phyloP scores from a whole-genome alignment of 2,113 vertebrate species.

The Gymnogyps californianus region DNA sequence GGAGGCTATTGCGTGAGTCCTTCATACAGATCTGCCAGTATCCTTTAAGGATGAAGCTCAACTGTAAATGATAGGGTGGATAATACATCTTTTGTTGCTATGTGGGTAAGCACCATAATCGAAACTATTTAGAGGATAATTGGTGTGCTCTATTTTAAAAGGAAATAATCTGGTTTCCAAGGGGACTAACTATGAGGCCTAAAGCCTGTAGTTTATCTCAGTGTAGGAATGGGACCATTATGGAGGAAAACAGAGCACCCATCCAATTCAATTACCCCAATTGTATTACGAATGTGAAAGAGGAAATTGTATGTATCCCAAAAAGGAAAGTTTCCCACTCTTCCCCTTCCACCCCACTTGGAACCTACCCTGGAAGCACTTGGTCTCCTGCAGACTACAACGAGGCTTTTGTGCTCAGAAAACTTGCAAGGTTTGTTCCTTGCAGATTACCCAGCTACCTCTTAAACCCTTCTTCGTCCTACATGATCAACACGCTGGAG shows the following conservation, averaged over 20 bases:
- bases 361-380: conserved; percentile 33
- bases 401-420: conserved; percentile 7
- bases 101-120: conserved; percentile 24
- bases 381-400: conserved; percentile 23
- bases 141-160: conserved; percentile 47
- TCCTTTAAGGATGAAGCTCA: not conserved
- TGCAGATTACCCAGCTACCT: not conserved
- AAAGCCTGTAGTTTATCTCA: conserved; percentile 43
- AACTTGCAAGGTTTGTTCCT: not conserved
- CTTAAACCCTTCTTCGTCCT: not conserved
- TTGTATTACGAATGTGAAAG: conserved; percentile 46
- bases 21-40: not conserved
- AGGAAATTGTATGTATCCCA: conserved; percentile 50
- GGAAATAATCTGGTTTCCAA: conserved; percentile 46
- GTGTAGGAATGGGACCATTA: conserved; percentile 20
- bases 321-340: conserved; percentile 55
- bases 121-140: conserved; percentile 41
- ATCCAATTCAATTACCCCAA: conserved; percentile 37
- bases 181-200: conserved; percentile 18
- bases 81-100: conserved; percentile 54
- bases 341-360: conserved; percentile 31
- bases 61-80: conserved; percentile 26
- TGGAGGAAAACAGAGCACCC: not conserved
- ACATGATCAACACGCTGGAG: not conserved
- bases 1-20: not conserved